Conservation (phyloP, 2,113 vertebrate genomes). For the Nettapus auritus region DNA sequence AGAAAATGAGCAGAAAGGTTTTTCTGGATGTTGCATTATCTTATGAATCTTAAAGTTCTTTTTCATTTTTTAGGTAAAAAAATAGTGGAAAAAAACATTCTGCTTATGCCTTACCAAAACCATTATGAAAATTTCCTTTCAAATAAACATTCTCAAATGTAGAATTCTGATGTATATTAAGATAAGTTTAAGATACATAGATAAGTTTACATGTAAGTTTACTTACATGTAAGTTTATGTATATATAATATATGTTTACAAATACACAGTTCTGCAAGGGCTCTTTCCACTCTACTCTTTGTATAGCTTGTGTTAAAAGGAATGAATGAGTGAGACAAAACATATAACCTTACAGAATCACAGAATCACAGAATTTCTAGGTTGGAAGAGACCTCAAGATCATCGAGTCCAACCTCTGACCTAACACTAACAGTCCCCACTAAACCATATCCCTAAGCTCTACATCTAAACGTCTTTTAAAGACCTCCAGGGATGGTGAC, state of each 20-base stretch:
- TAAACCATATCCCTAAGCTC: too few relatives aligned
- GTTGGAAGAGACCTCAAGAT: too few relatives aligned
- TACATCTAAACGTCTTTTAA: too few relatives aligned
- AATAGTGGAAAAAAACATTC: accelerated
- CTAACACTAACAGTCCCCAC: too few relatives aligned
- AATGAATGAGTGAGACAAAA: not conserved
- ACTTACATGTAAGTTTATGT: too few relatives aligned
- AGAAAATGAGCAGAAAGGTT: not conserved
- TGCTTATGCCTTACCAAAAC: not conserved
- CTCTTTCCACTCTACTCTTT: not conserved
- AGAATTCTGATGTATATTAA: not conserved
- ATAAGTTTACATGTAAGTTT: too few relatives aligned
- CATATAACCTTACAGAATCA: too few relatives aligned
- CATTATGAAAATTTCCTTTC: not conserved
- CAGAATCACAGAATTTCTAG: too few relatives aligned
- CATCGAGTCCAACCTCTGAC: too few relatives aligned
- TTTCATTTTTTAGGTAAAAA: not conserved
- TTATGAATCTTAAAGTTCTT: not conserved
- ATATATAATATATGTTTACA: not conserved
- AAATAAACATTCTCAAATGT: not conserved
- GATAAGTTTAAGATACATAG: too few relatives aligned
- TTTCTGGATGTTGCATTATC: not conserved
- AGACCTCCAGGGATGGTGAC: too few relatives aligned
- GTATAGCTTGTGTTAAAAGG: not conserved
- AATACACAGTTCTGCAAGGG: not conserved